phyloP scores from a whole-genome alignment of 2,797 vertebrate genomes.

The Squalus acanthias region DNA sequence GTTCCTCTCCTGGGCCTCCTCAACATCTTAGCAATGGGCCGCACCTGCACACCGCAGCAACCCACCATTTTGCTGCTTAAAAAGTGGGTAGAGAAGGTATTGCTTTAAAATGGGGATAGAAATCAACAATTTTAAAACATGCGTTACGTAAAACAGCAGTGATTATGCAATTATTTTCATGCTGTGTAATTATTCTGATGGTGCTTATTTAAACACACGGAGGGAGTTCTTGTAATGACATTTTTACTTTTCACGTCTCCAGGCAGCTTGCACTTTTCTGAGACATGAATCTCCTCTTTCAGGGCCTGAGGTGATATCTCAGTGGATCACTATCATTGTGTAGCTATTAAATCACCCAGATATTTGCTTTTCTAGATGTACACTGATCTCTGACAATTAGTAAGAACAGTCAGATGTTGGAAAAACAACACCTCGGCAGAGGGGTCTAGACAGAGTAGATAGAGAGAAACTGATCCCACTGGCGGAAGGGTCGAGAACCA shows the following conservation, averaged over 20 bases:
- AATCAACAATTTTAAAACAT: background rate
- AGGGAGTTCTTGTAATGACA: background rate
- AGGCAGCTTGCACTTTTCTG: background rate
- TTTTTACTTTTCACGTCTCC: background rate
- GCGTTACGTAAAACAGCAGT: background rate
- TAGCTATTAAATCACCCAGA: background rate
- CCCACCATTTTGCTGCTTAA: background rate
- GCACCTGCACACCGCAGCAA: background rate
- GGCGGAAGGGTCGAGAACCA: too few species aligned
- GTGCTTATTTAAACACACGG: background rate
- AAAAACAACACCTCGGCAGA: background rate
- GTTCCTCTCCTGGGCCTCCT: background rate
- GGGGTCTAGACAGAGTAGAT: too few species aligned
- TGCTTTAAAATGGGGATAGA: background rate
- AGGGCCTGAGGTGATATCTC: background rate
- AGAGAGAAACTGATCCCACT: too few species aligned
- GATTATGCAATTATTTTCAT: background rate
- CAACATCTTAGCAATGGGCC: background rate
- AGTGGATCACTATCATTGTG: background rate
- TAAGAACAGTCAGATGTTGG: background rate
- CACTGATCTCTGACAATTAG: background rate
- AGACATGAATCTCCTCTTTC: background rate
- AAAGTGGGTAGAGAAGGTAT: background rate
- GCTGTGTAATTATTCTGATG: conserved; percentile 18
- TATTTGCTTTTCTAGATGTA: background rate